Evolutionary conservation across 1,140 invertebrate species (phyloP).

Genomic region (Stegodyphus dumicola): DNA sequence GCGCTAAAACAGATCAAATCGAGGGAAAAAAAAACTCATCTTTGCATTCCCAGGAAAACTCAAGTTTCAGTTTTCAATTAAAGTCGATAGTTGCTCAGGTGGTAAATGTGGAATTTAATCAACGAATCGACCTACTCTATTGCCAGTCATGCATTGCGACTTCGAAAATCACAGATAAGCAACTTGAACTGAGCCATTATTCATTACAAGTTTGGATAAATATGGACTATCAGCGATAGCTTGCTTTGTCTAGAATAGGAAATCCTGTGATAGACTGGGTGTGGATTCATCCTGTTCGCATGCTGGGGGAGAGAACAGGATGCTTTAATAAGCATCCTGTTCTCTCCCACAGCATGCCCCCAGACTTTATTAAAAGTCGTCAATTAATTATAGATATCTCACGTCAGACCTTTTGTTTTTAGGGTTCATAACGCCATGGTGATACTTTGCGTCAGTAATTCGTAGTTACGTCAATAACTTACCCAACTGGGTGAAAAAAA

Average conservation of each 20-base stretch:
- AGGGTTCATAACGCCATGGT: neutral
- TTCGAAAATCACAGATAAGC: neutral
- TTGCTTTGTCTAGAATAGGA: slow-evolving; percentile 26
- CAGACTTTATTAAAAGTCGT: slow-evolving; percentile 13
- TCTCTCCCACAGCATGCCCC: too few relatives aligned
- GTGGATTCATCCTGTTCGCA: slow-evolving; percentile 36
- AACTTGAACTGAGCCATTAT: neutral
- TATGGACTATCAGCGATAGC: neutral
- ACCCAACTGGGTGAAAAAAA: too few relatives aligned
- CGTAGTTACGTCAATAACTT: too few relatives aligned
- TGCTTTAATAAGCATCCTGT: neutral
- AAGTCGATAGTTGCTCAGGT: too few relatives aligned
- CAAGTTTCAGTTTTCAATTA: too few relatives aligned
- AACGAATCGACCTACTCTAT: too few relatives aligned
- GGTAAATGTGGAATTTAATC: too few relatives aligned
- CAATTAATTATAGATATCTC: slow-evolving; percentile 51
- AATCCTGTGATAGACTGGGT: slow-evolving; percentile 37
- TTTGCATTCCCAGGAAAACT: too few relatives aligned
- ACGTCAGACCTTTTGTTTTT: slow-evolving; percentile 29
- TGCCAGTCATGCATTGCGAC: too few relatives aligned
- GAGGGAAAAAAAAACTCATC: too few relatives aligned
- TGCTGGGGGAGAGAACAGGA: slow-evolving; percentile 22
- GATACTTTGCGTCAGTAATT: neutral
- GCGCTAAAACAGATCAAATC: too few relatives aligned
- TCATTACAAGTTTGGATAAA: neutral